These are phyloP conservation scores for Tragelaphus eurycerus DNA, from an alignment of 2,797 vertebrate species.

Conservation along the genomic window DNA sequence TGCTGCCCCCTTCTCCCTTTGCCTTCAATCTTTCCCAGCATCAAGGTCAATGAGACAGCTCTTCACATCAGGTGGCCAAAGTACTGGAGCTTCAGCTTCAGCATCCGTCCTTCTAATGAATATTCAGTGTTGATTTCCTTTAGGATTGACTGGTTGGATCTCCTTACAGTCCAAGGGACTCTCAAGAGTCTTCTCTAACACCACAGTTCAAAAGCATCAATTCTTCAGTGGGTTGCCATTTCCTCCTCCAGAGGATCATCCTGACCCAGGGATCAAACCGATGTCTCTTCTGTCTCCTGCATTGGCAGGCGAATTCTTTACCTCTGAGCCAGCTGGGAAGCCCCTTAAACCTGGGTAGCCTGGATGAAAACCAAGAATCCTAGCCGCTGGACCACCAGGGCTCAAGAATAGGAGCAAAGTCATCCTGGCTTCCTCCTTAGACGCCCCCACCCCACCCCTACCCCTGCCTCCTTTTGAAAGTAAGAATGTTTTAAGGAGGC, in stretches of 20 bases:
- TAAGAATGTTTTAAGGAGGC: background rate
- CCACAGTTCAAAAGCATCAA: background rate
- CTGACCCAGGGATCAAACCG: background rate
- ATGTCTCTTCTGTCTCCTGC: background rate
- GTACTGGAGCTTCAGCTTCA: background rate
- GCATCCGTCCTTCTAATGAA: background rate
- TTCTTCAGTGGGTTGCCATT: background rate
- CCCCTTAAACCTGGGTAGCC: background rate
- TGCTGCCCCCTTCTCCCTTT: background rate
- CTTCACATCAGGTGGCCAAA: background rate
- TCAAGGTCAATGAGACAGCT: background rate
- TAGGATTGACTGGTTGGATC: background rate
- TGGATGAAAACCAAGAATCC: background rate
- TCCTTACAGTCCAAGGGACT: background rate
- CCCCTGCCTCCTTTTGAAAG: background rate
- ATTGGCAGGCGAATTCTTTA: background rate
- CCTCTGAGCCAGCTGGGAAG: background rate
- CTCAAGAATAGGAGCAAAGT: background rate
- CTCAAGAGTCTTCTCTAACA: background rate
- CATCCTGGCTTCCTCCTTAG: background rate
- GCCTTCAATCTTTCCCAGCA: background rate
- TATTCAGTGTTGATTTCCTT: background rate
- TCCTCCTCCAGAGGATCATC: background rate
- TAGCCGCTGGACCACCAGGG: background rate
- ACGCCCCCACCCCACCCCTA: fast-evolving